phyloP scores from a whole-genome alignment of 2,888 invertebrate species.

The Harmothoe impar region DNA sequence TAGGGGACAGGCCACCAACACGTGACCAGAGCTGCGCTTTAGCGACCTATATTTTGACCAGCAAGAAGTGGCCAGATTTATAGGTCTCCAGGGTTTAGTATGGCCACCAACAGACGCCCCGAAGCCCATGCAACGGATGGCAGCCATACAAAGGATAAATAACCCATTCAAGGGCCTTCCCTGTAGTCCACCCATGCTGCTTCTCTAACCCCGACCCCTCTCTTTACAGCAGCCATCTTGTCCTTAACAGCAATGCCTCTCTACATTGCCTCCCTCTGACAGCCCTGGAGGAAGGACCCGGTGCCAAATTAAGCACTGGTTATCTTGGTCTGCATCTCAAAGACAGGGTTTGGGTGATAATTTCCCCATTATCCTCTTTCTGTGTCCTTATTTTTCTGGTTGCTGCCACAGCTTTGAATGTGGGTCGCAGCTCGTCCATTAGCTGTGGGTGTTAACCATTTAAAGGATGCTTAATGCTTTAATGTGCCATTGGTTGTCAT shows the following conservation, averaged over 20 bases:
- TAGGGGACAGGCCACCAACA: not conserved
- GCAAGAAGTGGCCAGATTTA: constrained; percentile 40
- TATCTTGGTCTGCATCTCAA: not conserved
- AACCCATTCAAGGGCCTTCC: constrained; percentile 42
- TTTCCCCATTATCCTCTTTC: not conserved
- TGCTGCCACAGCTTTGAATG: not conserved
- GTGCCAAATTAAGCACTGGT: constrained; percentile 13
- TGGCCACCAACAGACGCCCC: constrained; percentile 33
- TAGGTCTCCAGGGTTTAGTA: constrained; percentile 34
- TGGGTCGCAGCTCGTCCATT: not conserved
- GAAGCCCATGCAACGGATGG: not conserved
- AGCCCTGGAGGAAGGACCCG: not conserved
- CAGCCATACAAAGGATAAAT: constrained; percentile 50
- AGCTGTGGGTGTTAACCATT: too few relatives aligned
- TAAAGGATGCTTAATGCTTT: too few relatives aligned
- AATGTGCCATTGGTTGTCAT: too few relatives aligned
- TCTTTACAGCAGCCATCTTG: not conserved
- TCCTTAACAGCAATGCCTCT: not conserved
- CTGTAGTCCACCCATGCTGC: not conserved
- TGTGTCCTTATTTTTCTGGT: not conserved
- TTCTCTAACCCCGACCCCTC: not conserved
- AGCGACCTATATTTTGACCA: constrained; percentile 37
- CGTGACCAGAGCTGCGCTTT: constrained; percentile 36
- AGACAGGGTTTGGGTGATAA: not conserved
- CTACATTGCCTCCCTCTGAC: not conserved